Evolutionary conservation across 2,888 invertebrate species (phyloP).

Genomic region (Caenorhabditis drosophilae): DNA sequence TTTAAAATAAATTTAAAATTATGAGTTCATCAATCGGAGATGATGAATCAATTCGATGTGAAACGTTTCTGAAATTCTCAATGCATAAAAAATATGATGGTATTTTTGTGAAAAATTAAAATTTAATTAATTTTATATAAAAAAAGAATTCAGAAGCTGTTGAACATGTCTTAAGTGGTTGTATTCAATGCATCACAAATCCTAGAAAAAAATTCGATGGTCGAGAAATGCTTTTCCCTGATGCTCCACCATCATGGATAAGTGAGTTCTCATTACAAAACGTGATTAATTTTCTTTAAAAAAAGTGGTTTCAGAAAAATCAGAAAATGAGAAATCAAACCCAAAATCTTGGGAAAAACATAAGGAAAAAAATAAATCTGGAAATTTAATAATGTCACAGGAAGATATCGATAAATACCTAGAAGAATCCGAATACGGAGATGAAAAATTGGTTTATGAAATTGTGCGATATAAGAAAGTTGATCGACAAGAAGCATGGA

Average conservation of each 20-base stretch:
- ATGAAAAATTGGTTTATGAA: slow-evolving; percentile 14
- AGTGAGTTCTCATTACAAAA: slow-evolving; percentile 10
- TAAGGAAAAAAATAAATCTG: slow-evolving; percentile 9
- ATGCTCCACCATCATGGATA: slow-evolving; percentile 27
- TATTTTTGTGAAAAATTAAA: no score
- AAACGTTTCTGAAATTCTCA: slow-evolving; percentile 6
- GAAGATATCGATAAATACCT: slow-evolving; percentile 30
- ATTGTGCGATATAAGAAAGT: slow-evolving; percentile 18
- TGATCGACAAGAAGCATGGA: slow-evolving; percentile 8
- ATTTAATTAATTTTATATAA: background rate
- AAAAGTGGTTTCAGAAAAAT: slow-evolving; percentile 9
- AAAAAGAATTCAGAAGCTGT: slow-evolving; percentile 11
- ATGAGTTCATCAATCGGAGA: background rate
- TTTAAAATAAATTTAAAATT: background rate
- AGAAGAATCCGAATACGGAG: slow-evolving; percentile 12
- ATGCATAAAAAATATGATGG: slow-evolving; percentile 19
- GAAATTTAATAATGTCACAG: slow-evolving; percentile 5
- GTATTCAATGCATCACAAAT: slow-evolving; percentile 19
- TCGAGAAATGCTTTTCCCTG: slow-evolving; percentile 22
- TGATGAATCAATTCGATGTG: slow-evolving; percentile 14
- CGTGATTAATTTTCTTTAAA: slow-evolving; percentile 1
- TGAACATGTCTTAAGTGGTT: slow-evolving; percentile 16
- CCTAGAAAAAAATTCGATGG: slow-evolving; percentile 14
- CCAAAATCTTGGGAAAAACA: slow-evolving; percentile 19
- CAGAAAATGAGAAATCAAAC: slow-evolving; percentile 14